Percentiles rank a stretch among this genome's conserved stretches.
Evolutionary conservation across 2,113 vertebrate species (phyloP).

Genomic region (Zosterops hypoxanthus): DNA sequence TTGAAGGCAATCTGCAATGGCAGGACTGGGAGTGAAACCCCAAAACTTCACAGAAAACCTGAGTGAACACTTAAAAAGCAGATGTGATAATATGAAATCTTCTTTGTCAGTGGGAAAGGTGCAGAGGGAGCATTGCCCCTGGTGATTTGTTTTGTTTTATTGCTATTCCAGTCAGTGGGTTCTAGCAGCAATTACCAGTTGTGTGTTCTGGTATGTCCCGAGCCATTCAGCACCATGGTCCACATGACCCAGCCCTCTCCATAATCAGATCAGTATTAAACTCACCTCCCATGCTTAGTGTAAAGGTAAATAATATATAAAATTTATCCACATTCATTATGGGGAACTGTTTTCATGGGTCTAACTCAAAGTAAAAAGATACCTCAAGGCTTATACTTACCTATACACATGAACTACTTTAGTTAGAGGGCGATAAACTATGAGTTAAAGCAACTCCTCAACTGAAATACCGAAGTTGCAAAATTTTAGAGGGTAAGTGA

Average conservation of each 20-base stretch:
- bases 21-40: background rate
- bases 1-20: background rate
- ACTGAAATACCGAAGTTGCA: background rate
- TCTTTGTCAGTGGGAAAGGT: background rate
- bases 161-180: background rate
- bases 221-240: background rate
- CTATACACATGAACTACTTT: background rate
- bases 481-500: background rate
- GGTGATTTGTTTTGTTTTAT: background rate
- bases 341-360: background rate
- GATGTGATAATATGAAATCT: background rate
- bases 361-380: background rate
- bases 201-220: background rate
- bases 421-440: background rate
- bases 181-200: background rate
- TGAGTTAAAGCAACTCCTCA: background rate
- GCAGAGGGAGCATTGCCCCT: background rate
- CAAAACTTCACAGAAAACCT: background rate
- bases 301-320: background rate
- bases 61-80: background rate
- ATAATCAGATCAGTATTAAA: background rate
- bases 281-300: background rate
- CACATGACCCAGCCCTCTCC: background rate
- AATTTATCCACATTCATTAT: background rate
- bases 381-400: background rate